Evolutionary conservation across 2,113 vertebrate genomes (phyloP).

Genomic region (Chauna torquata): DNA sequence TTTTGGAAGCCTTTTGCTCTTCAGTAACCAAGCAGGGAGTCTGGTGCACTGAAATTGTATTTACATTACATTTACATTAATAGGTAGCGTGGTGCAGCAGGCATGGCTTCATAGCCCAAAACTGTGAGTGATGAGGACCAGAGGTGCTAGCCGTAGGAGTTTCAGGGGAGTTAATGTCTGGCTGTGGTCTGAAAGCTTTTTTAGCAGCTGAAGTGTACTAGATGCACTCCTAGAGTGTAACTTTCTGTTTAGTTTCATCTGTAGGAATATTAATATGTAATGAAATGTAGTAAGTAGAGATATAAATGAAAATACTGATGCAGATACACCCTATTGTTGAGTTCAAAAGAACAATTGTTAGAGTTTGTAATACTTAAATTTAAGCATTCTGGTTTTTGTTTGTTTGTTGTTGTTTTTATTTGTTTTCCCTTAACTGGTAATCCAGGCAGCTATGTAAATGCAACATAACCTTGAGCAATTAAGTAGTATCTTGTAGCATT

Average conservation of each 20-base stretch:
- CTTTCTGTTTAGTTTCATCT: too few relatives aligned
- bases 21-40: not conserved
- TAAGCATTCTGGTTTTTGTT: not conserved
- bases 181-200: not conserved
- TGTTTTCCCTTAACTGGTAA: not conserved
- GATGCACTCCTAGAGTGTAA: too few relatives aligned
- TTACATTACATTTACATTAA: not conserved
- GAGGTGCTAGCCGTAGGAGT: not conserved
- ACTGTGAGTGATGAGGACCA: not conserved
- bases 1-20: not conserved
- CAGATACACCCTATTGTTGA: not conserved
- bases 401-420: too few relatives aligned
- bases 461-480: not conserved
- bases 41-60: not conserved
- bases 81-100: not conserved
- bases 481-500: not conserved
- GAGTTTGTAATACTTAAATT: not conserved
- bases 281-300: not conserved
- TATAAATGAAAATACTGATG: not conserved
- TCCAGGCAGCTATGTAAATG: not conserved
- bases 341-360: not conserved
- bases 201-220: too few relatives aligned
- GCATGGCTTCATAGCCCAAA: not conserved
- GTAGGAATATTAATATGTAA: not conserved
- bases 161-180: not conserved